Base-by-base conservation (phyloP, 2,797 vertebrate genomes). In the Myioborus melanocephalus region DNA sequence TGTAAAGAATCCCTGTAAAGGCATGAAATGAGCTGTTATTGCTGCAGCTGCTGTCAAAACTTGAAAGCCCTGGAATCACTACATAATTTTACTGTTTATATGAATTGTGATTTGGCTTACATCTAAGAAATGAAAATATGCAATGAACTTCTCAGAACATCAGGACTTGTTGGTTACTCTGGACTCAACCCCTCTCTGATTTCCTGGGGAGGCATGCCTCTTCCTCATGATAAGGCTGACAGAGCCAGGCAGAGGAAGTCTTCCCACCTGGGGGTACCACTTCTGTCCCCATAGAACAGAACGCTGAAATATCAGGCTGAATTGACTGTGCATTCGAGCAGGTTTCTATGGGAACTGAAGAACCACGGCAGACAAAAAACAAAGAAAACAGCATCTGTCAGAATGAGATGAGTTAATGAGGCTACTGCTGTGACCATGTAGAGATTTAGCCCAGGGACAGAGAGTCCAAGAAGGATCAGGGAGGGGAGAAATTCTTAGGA, bases 331-430 rank as follows among this genome's bases (percentile, higher is more conserved):
- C 61, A 56, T 87, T 32, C 80, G 61, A 91, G 46, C 43, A 87
- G 68, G 84, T 96, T 96, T 92, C 95, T 95, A 95, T 87, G 64
- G 94, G 84, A 94, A 94, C 89, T 91, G 70, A 83, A 91, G 49
- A 93, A 83, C 32, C n/a, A 68, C 0, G 0, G 65, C 39, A 90
- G 72, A 77, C 21, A 78, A 79, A 94, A 93, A 92, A 2, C 52
- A 76, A 90, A 92, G 65, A 76, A 93, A 94, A 91, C 64, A 85
- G 32, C 89, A 94, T 77, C 84, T 93, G 87, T 91, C 84, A 94
- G 82, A 93, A 83, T 35, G 53, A 91, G 79, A 73, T 35, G 75
- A 94, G 82, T 68, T 89, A 94, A 96, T 71, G 76, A 89, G 57
- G 65, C 41, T 92, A 91, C 68, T 91, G 78, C 82, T 95, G 82